Conservation (phyloP, 2,797 vertebrate genomes). For the Taenioides sp. region DNA sequence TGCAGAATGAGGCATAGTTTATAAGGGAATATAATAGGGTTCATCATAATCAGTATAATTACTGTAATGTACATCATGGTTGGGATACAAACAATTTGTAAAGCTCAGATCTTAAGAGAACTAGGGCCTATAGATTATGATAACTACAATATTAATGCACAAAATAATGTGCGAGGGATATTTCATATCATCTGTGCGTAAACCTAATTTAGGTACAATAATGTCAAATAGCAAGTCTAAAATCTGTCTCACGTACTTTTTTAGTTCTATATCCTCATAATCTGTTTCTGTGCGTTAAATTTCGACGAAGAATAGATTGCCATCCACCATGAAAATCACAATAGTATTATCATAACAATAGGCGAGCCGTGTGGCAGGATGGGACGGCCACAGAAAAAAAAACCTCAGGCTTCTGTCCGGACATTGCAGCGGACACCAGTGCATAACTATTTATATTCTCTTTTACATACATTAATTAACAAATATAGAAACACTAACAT, state of each 20-base stretch:
- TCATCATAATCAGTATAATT: neutral
- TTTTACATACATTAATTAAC: slow-evolving; percentile 4
- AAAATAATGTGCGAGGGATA: neutral
- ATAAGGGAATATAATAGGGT: neutral
- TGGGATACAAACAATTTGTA: slow-evolving; percentile 31
- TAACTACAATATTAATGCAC: too few species aligned
- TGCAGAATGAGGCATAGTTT: neutral
- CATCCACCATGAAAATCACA: slow-evolving; percentile 72
- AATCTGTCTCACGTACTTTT: slow-evolving; percentile 1
- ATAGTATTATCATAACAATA: slow-evolving; percentile 80
- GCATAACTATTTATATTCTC: slow-evolving; percentile 6
- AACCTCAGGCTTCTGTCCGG: slow-evolving; percentile 50
- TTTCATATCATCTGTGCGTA: slow-evolving; percentile 2
- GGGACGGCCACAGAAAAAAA: slow-evolving; percentile 42
- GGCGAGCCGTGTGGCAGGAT: slow-evolving; percentile 52
- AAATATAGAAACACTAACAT: slow-evolving; percentile 2
- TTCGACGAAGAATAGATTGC: slow-evolving; percentile 73
- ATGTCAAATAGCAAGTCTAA: slow-evolving; percentile 32
- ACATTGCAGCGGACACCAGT: slow-evolving; percentile 35
- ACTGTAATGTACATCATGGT: slow-evolving; percentile 27
- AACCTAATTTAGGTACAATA: neutral
- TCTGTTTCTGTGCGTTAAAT: slow-evolving; percentile 51
- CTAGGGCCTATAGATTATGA: too few species aligned
- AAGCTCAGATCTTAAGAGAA: neutral
- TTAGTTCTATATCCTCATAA: slow-evolving; percentile 23